A percentile compares a stretch with the other conserved stretches of the same genome.
These are phyloP conservation scores for Mythimna ferrago DNA, from an alignment of 2,888 invertebrate species.

Conservation along the genomic window DNA sequence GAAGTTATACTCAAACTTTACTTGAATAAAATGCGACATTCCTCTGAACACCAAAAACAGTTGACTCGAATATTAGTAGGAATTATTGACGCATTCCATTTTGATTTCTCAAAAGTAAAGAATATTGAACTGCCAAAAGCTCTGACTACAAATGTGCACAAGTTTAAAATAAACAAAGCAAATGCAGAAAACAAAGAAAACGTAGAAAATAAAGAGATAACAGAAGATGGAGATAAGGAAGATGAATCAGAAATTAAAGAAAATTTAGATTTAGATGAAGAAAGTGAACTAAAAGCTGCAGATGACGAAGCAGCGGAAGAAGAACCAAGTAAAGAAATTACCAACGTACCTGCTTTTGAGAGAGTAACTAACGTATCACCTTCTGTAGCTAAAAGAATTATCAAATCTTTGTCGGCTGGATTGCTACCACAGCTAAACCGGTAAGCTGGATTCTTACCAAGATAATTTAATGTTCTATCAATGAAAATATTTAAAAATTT, in stretches of 20 bases:
- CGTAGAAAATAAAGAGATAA: slow-evolving; percentile 47
- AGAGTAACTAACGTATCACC: slow-evolving; percentile 91
- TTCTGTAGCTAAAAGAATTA: slow-evolving; percentile 94
- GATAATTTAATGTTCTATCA: neutral
- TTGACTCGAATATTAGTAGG: slow-evolving; percentile 94
- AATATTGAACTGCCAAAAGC: slow-evolving; percentile 81
- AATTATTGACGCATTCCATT: slow-evolving; percentile 97
- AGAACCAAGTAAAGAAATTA: slow-evolving; percentile 74
- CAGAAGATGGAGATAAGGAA: slow-evolving; percentile 60
- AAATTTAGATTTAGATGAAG: slow-evolving; percentile 75
- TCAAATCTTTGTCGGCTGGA: slow-evolving; percentile 92
- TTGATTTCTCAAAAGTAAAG: slow-evolving; percentile 93
- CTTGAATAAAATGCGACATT: slow-evolving; percentile 93
- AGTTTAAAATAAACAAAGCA: slow-evolving; percentile 63
- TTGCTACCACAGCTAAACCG: slow-evolving; percentile 96
- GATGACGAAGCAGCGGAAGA: slow-evolving; percentile 83
- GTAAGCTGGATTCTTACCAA: slow-evolving; percentile 68
- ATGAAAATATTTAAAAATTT: neutral
- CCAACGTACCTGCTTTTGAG: slow-evolving; percentile 81
- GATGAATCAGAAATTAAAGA: slow-evolving; percentile 64
- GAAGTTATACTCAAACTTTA: slow-evolving; percentile 95
- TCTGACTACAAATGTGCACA: slow-evolving; percentile 74
- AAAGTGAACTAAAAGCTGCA: slow-evolving; percentile 79
- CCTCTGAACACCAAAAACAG: slow-evolving; percentile 95
- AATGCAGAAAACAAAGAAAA: slow-evolving; percentile 65